Evolutionary conservation across 1,140 invertebrate species (phyloP), one percentile per base, ranked within the genome.

Genomic region (Helicoverpa zea): DNA sequence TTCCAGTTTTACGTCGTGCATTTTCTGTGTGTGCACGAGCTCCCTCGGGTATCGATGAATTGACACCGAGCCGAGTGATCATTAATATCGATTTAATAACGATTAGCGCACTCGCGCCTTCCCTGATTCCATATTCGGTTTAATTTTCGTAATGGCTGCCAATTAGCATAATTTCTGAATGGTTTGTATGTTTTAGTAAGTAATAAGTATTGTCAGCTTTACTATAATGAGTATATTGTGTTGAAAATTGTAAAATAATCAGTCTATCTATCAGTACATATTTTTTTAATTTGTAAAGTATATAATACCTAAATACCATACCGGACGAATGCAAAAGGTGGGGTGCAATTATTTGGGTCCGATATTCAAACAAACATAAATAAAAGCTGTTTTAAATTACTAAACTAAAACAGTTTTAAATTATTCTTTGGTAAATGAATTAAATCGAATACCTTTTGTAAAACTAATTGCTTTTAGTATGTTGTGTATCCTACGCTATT

Each of bases 71-170:
- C 51, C 58, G 73, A 61, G 73, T 51, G 73, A 75, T 75, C 58
- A 75, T 75, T 75, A 43, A 75, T 75, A 75, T 75, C 73, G 73
- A 75, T 75, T 75, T 47, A 35, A 75, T 54, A 61, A 35, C 72
- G 72, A 59, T 75, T 75, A 61, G 43, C 73, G 49, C 23, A 29
- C 56, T 29, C 56, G 14, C 43, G 56, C 73, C 58, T 76, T 52
- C 30, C n/a, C 14, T 51, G 43, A 43, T 49, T 30, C 35, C 73
- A 73, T 76, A 30, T 58, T 74, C 54, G 35, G 18, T 74, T 59
- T 47, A 74, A 74, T 74, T 74, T 74, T 58, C 72, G 54, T 74
- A 74, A 74, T 74, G 72, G 56, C n/a, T 59, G 56, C 47, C 54
- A 74, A 74, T 74, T 72, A 68, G n/a, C 64, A 68, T 49, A 68